Base-by-base conservation (phyloP, 1,140 invertebrate species). In the Cydia amplana region DNA sequence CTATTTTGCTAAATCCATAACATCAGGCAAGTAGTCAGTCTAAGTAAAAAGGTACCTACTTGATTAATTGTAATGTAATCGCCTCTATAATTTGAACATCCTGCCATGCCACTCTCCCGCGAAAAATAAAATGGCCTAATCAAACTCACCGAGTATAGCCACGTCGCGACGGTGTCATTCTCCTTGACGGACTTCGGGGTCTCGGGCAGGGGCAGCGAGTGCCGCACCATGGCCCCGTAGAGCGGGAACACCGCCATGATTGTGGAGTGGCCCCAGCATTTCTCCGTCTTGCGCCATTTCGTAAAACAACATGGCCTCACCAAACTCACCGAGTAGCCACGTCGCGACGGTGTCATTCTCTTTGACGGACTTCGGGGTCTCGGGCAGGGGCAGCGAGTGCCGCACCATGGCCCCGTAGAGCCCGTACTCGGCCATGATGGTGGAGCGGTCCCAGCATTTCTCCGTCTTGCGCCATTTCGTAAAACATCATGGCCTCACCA, bases 241-340 rank as follows among this genome's bases (percentile, higher is more conserved):
- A 99, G 94, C 0, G 99, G 99, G 87, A 99, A 99, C 93, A 99
- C 99, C 73, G 99, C 99, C 99, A 99, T 99, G 90, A 99, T 99
- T 79, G 98, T 99, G 89, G 97, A 98, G 82, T 98, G 95, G 10
- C 99, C 99, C 99, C 99, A 99, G 84, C 98, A 99, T 93, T 99
- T 99, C 93, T 99, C 98, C 20, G 98, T 99, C 92, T 99, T 99
- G 74, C 99, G 96, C 98, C 98, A 99, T 92, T 99, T 99, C 80
- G 98, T 43, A 55, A 63, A 40, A 76, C 73, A 55, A 32, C 73
- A 43, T 46, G 64, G 40, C 74, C 78, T 81, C 75, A 76, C 78
- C 73, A 67, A 67, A 85, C 89, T 88, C 81, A 99, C 99, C 98
- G 93, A 99, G 95, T 86, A 99, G 94, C 99, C 99, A 99, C 2